These are phyloP conservation scores for Elaphurus davidianus DNA, from an alignment of 2,113 vertebrate species.

Conservation along the genomic window DNA sequence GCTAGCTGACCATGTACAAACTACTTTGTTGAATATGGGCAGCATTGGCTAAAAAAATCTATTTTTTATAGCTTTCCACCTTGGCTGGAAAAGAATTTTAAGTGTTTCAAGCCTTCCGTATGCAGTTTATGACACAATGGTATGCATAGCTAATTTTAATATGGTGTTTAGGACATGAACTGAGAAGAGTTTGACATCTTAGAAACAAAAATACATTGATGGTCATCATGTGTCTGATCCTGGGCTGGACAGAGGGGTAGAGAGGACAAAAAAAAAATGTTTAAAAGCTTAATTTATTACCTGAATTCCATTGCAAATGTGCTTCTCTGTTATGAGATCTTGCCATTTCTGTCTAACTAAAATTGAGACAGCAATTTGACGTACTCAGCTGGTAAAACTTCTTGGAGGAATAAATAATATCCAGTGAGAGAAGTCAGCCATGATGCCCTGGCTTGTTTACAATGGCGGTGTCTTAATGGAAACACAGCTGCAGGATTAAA, in stretches of 20 bases:
- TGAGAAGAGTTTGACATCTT: background rate
- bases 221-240: background rate
- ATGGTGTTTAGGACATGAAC: background rate
- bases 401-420: background rate
- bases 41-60: background rate
- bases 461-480: constrained; percentile 31
- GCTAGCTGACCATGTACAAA: background rate
- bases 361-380: constrained; percentile 26
- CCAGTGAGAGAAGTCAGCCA: background rate
- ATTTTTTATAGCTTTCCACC: background rate
- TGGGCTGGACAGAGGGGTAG: background rate
- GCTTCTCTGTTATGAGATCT: background rate
- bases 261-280: background rate
- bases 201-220: background rate
- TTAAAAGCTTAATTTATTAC: background rate
- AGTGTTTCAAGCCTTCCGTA: background rate
- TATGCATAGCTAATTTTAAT: background rate
- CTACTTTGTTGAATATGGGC: background rate
- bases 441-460: background rate
- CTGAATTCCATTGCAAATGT: background rate
- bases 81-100: background rate
- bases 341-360: constrained; percentile 39
- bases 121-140: background rate
- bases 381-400: constrained; percentile 7
- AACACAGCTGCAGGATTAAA: constrained; percentile 55